phyloP scores from a whole-genome alignment of 1,140 invertebrate species.

The Physella acuta region DNA sequence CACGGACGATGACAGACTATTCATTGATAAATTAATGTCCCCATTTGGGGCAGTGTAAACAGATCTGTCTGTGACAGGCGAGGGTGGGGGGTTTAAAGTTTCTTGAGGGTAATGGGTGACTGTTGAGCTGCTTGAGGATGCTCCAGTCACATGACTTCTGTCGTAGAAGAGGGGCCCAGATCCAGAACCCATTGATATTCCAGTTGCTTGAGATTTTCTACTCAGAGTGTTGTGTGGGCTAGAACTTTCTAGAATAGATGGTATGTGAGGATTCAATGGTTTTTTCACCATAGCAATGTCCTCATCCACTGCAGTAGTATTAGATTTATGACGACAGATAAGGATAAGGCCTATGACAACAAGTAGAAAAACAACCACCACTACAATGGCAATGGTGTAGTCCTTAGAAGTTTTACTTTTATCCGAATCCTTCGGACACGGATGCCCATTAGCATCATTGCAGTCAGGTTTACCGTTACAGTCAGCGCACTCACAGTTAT shows the following conservation, averaged over 20 bases:
- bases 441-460: slow-evolving; percentile 17
- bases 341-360: slow-evolving; percentile 49
- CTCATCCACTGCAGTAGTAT: slow-evolving; percentile 29
- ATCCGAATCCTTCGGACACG: slow-evolving; percentile 16
- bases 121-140: slow-evolving; percentile 72
- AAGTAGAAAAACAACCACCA: slow-evolving; percentile 46
- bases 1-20: slow-evolving; percentile 17
- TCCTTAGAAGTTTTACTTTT: slow-evolving; percentile 29
- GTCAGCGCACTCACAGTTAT: slow-evolving; percentile 27
- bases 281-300: slow-evolving; percentile 50
- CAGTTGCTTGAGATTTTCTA: slow-evolving; percentile 41
- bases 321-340: slow-evolving; percentile 50
- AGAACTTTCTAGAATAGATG: slow-evolving; percentile 17
- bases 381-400: slow-evolving; percentile 52
- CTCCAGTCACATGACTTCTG: slow-evolving; percentile 78
- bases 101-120: slow-evolving; percentile 73
- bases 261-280: slow-evolving; percentile 39
- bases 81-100: slow-evolving; percentile 85
- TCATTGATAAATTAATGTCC: slow-evolving; percentile 19
- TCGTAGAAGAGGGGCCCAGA: slow-evolving; percentile 65
- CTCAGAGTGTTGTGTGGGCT: slow-evolving; percentile 40
- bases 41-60: slow-evolving; percentile 48
- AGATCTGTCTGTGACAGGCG: slow-evolving; percentile 72
- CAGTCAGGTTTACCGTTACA: slow-evolving; percentile 11
- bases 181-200: slow-evolving; percentile 44